These are phyloP conservation scores for Rhea pennata DNA, from an alignment of 2,113 vertebrate species.

Conservation along the genomic window DNA sequence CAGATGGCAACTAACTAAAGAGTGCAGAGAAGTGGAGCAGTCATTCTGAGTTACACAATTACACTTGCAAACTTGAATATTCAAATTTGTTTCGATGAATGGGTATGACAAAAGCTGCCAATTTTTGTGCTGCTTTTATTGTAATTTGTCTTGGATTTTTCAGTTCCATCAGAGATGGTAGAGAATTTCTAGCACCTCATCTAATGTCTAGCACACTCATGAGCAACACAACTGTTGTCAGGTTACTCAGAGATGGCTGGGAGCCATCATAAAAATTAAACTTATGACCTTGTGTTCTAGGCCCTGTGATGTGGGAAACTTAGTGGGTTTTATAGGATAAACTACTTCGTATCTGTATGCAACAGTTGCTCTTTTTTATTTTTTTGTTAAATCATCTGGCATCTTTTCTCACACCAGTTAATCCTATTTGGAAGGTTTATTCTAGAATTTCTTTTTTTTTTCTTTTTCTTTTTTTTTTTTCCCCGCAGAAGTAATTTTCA, in stretches of 20 bases:
- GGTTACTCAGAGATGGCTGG: not conserved
- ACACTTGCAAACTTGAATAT: not conserved
- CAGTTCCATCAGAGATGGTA: not conserved
- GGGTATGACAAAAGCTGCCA: not conserved
- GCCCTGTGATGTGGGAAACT: not conserved
- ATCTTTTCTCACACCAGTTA: not conserved
- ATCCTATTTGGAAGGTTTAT: not conserved
- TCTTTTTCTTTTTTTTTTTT: too few relatives aligned
- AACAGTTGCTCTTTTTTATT: not conserved
- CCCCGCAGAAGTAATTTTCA: not conserved
- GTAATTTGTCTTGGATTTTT: not conserved
- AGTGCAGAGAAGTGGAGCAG: not conserved
- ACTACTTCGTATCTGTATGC: rapidly evolving
- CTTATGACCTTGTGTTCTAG: not conserved
- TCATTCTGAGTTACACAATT: not conserved
- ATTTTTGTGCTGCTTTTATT: not conserved
- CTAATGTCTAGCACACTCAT: not conserved
- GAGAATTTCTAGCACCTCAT: not conserved
- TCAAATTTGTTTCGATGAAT: not conserved
- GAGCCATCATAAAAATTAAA: not conserved
- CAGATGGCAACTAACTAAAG: not conserved
- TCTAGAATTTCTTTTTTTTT: not conserved
- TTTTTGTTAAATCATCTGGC: not conserved
- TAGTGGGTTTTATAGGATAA: not conserved
- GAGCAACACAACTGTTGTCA: not conserved